A percentile compares a stretch with the other conserved stretches of the same genome.
phyloP scores from a whole-genome alignment of 2,888 invertebrate genomes.

The Drosophila acutilabella region DNA sequence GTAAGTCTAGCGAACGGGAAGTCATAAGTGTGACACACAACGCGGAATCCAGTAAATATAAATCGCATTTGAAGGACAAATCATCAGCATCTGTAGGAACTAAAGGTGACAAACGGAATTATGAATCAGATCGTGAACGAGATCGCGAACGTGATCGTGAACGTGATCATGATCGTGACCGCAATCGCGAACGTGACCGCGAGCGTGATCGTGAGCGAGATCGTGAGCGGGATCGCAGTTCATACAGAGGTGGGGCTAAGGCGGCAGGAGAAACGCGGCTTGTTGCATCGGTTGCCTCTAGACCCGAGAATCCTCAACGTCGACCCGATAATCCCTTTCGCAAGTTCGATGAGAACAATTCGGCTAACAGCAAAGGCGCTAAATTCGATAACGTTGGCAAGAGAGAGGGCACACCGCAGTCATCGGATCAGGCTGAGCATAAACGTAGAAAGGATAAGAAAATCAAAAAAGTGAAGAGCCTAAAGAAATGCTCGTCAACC shows the following conservation, averaged over 20 bases:
- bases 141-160: background rate
- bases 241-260: constrained; percentile 31
- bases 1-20: constrained; percentile 41
- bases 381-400: constrained; percentile 85
- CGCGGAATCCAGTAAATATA: constrained; percentile 37
- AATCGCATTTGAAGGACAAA: constrained; percentile 35
- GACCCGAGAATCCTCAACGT: constrained; percentile 41
- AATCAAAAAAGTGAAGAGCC: constrained; percentile 86
- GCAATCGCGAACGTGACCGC: background rate
- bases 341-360: constrained; percentile 87
- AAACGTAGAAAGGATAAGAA: constrained; percentile 88
- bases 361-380: constrained; percentile 85
- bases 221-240: constrained; percentile 25
- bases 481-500: constrained; percentile 84
- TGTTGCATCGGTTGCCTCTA: constrained; percentile 59
- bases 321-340: constrained; percentile 82
- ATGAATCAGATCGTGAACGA: constrained; percentile 45
- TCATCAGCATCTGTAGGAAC: constrained; percentile 2
- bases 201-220: background rate
- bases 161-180: background rate
- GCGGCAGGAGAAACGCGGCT: constrained; percentile 44
- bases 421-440: constrained; percentile 86
- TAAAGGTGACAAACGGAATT: constrained; percentile 29
- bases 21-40: constrained; percentile 27
- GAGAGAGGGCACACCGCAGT: constrained; percentile 84